Conservation (phyloP, 2,797 vertebrate species). For the Oreortyx pictus region DNA sequence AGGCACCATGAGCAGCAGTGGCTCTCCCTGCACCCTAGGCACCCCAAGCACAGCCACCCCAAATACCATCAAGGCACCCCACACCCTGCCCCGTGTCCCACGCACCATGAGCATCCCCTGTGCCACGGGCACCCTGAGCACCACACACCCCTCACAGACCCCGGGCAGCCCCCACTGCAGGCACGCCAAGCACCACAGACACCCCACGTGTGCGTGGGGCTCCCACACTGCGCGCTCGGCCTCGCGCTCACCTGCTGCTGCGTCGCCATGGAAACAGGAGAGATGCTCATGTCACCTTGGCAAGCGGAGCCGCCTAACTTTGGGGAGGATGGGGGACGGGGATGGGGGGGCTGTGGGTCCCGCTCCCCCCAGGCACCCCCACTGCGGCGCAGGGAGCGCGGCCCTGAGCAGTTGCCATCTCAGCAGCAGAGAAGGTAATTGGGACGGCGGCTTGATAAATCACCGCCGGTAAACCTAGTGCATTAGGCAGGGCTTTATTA, state of each 20-base stretch:
- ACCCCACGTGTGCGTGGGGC: constrained; percentile 15
- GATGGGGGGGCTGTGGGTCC: neutral
- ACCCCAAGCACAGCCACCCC: too few relatives aligned
- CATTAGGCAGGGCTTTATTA: constrained; percentile 78
- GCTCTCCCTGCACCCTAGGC: too few relatives aligned
- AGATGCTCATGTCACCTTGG: constrained; percentile 77
- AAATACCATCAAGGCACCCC: fast-evolving
- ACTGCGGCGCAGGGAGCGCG: neutral
- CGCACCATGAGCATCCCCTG: fast-evolving
- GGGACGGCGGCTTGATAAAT: constrained; percentile 74
- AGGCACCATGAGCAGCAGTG: neutral
- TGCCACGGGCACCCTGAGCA: fast-evolving
- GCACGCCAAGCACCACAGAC: neutral
- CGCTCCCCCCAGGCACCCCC: too few relatives aligned
- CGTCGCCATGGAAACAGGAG: constrained; percentile 73
- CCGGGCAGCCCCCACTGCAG: fast-evolving
- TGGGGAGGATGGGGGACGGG: neutral
- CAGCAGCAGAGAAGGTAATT: constrained; percentile 60
- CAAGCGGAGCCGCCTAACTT: constrained; percentile 58
- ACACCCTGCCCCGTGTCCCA: neutral
- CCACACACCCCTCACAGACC: fast-evolving
- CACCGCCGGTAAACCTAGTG: constrained; percentile 71
- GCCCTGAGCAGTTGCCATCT: neutral
- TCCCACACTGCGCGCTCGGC: constrained; percentile 48
- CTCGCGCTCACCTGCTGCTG: constrained; percentile 73